phyloP scores from a whole-genome alignment of 92 coral and sea anemone genomes.

The Nematostella vectensis region DNA sequence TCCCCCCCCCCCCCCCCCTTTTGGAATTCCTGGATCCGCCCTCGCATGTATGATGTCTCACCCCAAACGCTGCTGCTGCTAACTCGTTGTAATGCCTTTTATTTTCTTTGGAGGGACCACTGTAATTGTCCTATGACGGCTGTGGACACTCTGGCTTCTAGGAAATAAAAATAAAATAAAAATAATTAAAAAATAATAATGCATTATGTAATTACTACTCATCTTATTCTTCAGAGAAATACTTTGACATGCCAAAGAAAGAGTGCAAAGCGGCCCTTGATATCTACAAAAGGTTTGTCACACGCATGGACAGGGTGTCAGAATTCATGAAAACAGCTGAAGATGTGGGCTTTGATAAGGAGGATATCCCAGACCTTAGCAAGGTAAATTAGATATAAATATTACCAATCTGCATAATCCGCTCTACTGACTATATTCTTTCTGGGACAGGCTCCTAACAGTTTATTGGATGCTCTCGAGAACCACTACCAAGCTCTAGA shows the following conservation, averaged over 20 bases:
- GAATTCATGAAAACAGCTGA: conserved; percentile 92
- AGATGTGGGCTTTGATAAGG: conserved; percentile 95
- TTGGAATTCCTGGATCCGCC: too few relatives aligned
- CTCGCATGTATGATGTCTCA: too few relatives aligned
- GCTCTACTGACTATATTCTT: not conserved
- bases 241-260: conserved; percentile 97
- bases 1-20: too few relatives aligned
- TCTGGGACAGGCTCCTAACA: conserved; percentile 75
- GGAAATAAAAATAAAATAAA: too few relatives aligned
- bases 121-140: too few relatives aligned
- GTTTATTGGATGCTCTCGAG: conserved; percentile 91
- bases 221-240: conserved; percentile 57
- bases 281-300: conserved; percentile 77
- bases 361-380: conserved; percentile 95
- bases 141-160: too few relatives aligned
- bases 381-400: conserved; percentile 39
- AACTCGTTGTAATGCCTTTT: too few relatives aligned
- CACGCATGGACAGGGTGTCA: conserved; percentile 89
- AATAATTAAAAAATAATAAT: too few relatives aligned
- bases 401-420: not conserved
- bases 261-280: conserved; percentile 84
- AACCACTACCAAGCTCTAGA: conserved; percentile 85
- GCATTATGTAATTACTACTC: not conserved
- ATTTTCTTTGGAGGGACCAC: too few relatives aligned
- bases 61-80: too few relatives aligned